Percentiles rank a stretch among this genome's conserved stretches.
Conservation (phyloP, 2,888 invertebrate genomes). For the Onchidella celtica region DNA sequence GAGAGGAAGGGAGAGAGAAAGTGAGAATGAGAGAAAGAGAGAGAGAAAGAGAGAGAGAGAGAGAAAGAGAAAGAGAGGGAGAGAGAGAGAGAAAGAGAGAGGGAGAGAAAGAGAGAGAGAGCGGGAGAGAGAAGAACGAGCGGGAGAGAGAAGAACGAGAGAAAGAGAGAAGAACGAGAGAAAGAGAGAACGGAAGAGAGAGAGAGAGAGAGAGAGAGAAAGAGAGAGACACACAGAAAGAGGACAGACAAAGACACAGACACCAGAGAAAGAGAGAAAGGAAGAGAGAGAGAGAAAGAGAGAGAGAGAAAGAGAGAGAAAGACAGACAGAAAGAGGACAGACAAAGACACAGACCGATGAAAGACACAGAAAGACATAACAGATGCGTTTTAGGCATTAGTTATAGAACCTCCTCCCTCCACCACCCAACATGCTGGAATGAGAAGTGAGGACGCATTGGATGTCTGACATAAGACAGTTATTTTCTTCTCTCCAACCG, state of each 20-base stretch:
- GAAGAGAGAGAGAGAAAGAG: slow-evolving; percentile 39
- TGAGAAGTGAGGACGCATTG: no score
- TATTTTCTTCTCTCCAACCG: no score
- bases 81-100: slow-evolving; percentile 42
- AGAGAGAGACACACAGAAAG: neutral
- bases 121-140: slow-evolving; percentile 16
- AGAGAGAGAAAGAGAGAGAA: slow-evolving; percentile 33
- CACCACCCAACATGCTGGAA: no score
- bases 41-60: neutral
- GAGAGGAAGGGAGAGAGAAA: slow-evolving; percentile 27
- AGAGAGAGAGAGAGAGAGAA: slow-evolving; percentile 25
- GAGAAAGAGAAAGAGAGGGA: neutral
- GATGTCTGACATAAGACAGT: no score
- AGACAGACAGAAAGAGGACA: neutral
- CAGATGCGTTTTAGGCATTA: no score
- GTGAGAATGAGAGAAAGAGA: slow-evolving; percentile 8
- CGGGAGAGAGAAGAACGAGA: neutral
- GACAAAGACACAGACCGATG: neutral
- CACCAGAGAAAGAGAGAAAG: slow-evolving; percentile 22
- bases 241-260: neutral
- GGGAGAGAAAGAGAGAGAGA: slow-evolving; percentile 35
- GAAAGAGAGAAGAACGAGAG: slow-evolving; percentile 17
- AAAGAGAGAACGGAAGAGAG: slow-evolving; percentile 30
- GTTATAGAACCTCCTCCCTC: no score
- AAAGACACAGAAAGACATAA: no score